Conservation (phyloP, 2,888 invertebrate genomes). For the Ephialtes manifestator region DNA sequence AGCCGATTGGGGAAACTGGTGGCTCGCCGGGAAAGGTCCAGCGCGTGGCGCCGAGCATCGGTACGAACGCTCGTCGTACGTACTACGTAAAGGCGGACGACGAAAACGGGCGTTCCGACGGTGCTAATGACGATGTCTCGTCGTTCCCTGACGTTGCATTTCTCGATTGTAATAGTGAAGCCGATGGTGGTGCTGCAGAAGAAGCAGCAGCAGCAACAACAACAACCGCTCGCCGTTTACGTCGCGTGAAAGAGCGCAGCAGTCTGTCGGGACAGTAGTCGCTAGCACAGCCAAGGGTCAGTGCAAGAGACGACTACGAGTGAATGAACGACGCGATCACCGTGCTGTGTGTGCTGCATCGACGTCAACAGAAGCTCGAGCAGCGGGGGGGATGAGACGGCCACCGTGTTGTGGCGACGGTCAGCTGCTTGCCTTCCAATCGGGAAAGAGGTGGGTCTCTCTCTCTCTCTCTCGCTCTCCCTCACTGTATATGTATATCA, state of each 20-base stretch:
- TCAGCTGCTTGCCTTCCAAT: slow-evolving; percentile 74
- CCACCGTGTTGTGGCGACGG: slow-evolving; percentile 71
- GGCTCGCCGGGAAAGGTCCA: slow-evolving; percentile 1
- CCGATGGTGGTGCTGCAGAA: too few relatives aligned
- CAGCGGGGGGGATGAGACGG: slow-evolving; percentile 72
- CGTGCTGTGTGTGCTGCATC: slow-evolving; percentile 1
- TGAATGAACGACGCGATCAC: slow-evolving; percentile 72
- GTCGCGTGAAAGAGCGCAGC: slow-evolving; percentile 19
- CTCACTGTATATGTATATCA: slow-evolving; percentile 1
- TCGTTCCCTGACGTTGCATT: neutral
- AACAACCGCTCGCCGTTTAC: neutral
- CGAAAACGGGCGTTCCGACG: neutral
- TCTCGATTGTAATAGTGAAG: neutral
- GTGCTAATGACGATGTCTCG: slow-evolving; percentile 15
- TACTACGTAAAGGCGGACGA: slow-evolving; percentile 9
- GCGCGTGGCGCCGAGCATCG: slow-evolving; percentile 52
- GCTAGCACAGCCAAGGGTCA: slow-evolving; percentile 24
- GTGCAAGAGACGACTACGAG: slow-evolving; percentile 52
- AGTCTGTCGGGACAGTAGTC: neutral
- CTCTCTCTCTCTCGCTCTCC: slow-evolving; percentile 8
- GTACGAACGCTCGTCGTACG: neutral
- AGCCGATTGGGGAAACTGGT: slow-evolving; percentile 8
- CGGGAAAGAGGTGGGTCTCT: slow-evolving; percentile 73
- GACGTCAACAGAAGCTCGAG: slow-evolving; percentile 12
- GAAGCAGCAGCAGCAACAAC: neutral